Evolutionary conservation across 2,888 invertebrate species (phyloP).

Genomic region (Dicyrtomina minuta): DNA sequence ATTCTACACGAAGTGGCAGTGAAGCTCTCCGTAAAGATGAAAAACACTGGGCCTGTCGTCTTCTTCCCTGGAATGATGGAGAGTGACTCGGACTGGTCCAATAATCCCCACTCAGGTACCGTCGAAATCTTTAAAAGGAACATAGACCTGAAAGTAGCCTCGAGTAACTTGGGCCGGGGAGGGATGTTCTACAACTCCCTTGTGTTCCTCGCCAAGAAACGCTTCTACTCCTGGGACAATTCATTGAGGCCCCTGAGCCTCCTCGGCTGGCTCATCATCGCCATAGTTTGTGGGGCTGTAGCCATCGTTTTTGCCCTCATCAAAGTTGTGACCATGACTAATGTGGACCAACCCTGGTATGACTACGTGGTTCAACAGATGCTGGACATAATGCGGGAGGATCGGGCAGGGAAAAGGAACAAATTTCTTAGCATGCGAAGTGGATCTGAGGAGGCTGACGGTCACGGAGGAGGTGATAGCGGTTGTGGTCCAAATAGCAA

Average conservation of each 20-base stretch:
- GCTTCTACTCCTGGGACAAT: constrained; percentile 3
- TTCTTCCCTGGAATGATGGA: constrained; percentile 3
- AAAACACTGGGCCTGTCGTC: background rate
- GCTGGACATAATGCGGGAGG: constrained; percentile 37
- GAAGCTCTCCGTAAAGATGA: background rate
- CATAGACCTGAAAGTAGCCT: background rate
- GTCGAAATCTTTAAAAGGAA: constrained; percentile 22
- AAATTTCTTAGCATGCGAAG: constrained; percentile 1
- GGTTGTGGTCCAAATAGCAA: background rate
- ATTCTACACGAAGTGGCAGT: constrained; percentile 1
- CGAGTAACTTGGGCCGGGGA: constrained; percentile 1
- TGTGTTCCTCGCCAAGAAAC: constrained; percentile 41
- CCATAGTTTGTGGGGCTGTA: constrained; percentile 35
- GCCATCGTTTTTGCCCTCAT: constrained; percentile 42
- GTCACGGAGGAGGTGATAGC: background rate
- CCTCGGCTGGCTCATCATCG: constrained; percentile 44
- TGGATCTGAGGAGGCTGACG: too few relatives aligned
- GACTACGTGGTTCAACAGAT: constrained; percentile 44
- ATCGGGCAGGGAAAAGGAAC: constrained; percentile 12
- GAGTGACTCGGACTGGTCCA: background rate
- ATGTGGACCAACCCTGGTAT: constrained; percentile 45
- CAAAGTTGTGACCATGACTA: constrained; percentile 42
- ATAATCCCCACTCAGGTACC: background rate
- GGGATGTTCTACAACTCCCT: constrained; percentile 34
- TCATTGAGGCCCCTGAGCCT: constrained; percentile 39